These are phyloP conservation scores for Temnothorax unifasciatus DNA, from an alignment of 2,888 invertebrate genomes.

Conservation along the genomic window DNA sequence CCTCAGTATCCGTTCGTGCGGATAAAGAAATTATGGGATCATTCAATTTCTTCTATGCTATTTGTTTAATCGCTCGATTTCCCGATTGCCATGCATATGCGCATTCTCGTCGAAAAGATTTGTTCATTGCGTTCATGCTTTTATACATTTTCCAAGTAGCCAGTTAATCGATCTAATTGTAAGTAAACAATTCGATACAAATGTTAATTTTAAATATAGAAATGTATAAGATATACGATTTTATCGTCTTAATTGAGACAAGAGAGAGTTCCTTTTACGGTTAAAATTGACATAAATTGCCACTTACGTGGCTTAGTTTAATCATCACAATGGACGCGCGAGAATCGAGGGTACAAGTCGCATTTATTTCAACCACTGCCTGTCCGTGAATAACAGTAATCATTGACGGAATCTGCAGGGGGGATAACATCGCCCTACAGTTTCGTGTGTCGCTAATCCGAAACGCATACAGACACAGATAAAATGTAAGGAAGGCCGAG, in stretches of 20 bases:
- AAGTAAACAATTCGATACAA: not conserved
- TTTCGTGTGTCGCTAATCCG: conserved; percentile 52
- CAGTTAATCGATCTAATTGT: not conserved
- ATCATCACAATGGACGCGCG: conserved; percentile 44
- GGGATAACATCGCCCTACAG: conserved; percentile 33
- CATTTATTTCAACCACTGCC: conserved; percentile 53
- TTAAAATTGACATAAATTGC: conserved; percentile 28
- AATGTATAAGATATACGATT: not conserved
- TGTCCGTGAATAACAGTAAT: conserved; percentile 50
- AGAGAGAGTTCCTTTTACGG: not conserved
- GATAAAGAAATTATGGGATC: conserved; percentile 26
- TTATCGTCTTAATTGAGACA: not conserved
- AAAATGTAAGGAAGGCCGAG: conserved; percentile 48
- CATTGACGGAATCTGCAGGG: conserved; percentile 49
- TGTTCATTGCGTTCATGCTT: not conserved
- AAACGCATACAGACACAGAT: conserved; percentile 46
- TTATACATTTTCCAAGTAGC: not conserved
- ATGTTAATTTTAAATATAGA: conserved; percentile 16
- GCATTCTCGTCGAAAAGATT: conserved; percentile 3
- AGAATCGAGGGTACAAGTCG: conserved; percentile 18
- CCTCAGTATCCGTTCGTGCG: not conserved
- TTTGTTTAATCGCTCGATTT: conserved; percentile 25
- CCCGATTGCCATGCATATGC: not conserved
- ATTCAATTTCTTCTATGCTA: conserved; percentile 9
- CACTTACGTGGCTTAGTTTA: conserved; percentile 13